Conservation (phyloP, 2,797 vertebrate genomes). For the Otolemur crassicaudatus region DNA sequence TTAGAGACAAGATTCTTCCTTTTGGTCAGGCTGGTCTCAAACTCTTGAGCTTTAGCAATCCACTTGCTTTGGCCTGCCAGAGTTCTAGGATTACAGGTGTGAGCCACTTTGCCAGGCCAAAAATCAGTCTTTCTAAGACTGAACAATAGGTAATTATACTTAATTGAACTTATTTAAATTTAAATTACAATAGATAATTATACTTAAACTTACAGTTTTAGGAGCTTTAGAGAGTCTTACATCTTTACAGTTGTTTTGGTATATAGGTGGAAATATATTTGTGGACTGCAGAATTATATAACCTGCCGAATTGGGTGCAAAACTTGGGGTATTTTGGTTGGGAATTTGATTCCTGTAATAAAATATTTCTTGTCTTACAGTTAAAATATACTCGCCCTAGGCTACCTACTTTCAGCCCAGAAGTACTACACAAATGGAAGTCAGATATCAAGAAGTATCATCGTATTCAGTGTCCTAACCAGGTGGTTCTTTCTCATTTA, state of each 20-base stretch:
- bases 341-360: slow-evolving; percentile 53
- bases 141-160: neutral
- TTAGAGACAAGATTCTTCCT: too few relatives aligned
- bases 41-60: too few relatives aligned
- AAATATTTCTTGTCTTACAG: slow-evolving; percentile 85
- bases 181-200: neutral
- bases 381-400: slow-evolving; percentile 95
- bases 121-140: neutral
- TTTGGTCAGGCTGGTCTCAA: too few relatives aligned
- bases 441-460: slow-evolving; percentile 95
- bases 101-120: neutral
- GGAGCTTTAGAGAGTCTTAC: slow-evolving; percentile 14
- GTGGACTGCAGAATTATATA: slow-evolving; percentile 7
- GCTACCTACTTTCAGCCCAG: slow-evolving; percentile 96
- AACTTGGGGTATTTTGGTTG: slow-evolving; percentile 4
- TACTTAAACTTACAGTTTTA: neutral
- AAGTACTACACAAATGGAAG: slow-evolving; percentile 96
- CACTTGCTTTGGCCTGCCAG: too few relatives aligned
- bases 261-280: neutral
- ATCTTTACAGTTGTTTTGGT: neutral
- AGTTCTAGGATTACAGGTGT: too few relatives aligned
- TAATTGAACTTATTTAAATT: too few relatives aligned
- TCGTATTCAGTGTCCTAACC: slow-evolving; percentile 95
- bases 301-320: neutral
- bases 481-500: slow-evolving; percentile 88